Evolutionary conservation across 2,113 vertebrate species (phyloP).

Genomic region (Leptobrachium ailaonicum): DNA sequence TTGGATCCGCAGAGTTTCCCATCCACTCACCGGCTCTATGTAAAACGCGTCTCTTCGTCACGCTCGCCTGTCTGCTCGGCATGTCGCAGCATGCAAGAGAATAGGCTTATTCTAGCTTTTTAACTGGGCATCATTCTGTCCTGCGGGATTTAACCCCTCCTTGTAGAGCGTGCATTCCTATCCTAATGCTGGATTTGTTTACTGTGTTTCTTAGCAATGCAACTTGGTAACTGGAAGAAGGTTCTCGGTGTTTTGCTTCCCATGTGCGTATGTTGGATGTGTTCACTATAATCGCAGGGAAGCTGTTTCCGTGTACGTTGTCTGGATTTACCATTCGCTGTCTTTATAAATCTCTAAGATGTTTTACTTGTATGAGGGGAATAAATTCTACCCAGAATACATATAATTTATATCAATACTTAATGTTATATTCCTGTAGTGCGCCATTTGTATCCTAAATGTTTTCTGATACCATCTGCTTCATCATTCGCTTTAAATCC

Average conservation of each 20-base stretch:
- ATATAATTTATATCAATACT: too few species aligned
- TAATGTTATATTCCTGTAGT: too few species aligned
- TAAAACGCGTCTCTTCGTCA: not conserved
- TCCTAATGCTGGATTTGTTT: not conserved
- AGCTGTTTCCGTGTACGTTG: not conserved
- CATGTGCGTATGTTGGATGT: too few species aligned
- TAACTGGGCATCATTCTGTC: too few species aligned
- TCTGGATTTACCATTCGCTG: too few species aligned
- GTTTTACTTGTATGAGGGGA: too few species aligned
- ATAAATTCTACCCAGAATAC: too few species aligned
- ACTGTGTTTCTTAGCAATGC: not conserved
- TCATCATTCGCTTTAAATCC: too few species aligned
- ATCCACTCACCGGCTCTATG: not conserved
- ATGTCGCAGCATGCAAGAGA: not conserved
- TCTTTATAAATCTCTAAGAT: too few species aligned
- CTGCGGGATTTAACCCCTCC: not conserved
- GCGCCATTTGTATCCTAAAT: too few species aligned
- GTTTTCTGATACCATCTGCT: too few species aligned
- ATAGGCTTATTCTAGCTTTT: not conserved
- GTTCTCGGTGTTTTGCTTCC: not conserved
- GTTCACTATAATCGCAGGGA: not conserved
- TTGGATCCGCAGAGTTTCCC: not conserved
- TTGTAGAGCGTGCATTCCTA: not conserved
- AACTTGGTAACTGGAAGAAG: slow-evolving; percentile 8
- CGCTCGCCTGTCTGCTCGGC: not conserved